These are phyloP conservation scores for Gavia stellata DNA, from an alignment of 2,113 vertebrate genomes.

Conservation along the genomic window DNA sequence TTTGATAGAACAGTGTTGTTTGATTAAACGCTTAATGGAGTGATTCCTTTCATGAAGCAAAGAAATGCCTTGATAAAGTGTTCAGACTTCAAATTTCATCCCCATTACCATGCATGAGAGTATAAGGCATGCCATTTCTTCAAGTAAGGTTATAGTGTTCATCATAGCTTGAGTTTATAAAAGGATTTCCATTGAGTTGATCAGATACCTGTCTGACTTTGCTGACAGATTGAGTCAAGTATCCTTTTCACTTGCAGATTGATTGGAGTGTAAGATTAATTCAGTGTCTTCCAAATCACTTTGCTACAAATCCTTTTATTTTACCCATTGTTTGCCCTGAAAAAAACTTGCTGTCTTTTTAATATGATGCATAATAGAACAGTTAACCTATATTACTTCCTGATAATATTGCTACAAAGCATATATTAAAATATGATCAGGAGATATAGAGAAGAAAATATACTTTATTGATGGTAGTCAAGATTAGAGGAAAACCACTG, in stretches of 20 bases:
- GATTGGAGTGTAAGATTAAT: slow-evolving; percentile 51
- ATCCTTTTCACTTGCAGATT: slow-evolving; percentile 33
- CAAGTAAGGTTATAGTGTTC: slow-evolving; percentile 4
- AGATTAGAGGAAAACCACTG: background rate
- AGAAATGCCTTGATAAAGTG: background rate
- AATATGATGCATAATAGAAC: background rate
- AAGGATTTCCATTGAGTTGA: slow-evolving; percentile 34
- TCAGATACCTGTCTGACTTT: slow-evolving; percentile 44
- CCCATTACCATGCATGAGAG: background rate
- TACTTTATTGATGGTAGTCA: background rate
- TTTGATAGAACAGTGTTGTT: background rate
- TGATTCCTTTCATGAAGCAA: background rate
- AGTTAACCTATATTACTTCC: background rate
- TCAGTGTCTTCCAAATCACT: slow-evolving; percentile 36
- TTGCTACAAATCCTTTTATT: slow-evolving; percentile 41
- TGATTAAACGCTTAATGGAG: slow-evolving; percentile 5
- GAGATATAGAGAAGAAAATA: background rate
- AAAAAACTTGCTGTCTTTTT: slow-evolving; percentile 8
- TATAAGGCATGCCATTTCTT: background rate
- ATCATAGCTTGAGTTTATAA: slow-evolving; percentile 10
- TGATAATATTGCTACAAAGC: background rate
- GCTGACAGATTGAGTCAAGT: slow-evolving; percentile 38
- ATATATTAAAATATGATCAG: background rate
- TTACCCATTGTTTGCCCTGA: background rate
- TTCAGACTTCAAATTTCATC: slow-evolving; percentile 6